Evolutionary conservation across 2,113 vertebrate genomes (phyloP), one percentile per base, ranked within the genome.

Genomic region (Origma solitaria): DNA sequence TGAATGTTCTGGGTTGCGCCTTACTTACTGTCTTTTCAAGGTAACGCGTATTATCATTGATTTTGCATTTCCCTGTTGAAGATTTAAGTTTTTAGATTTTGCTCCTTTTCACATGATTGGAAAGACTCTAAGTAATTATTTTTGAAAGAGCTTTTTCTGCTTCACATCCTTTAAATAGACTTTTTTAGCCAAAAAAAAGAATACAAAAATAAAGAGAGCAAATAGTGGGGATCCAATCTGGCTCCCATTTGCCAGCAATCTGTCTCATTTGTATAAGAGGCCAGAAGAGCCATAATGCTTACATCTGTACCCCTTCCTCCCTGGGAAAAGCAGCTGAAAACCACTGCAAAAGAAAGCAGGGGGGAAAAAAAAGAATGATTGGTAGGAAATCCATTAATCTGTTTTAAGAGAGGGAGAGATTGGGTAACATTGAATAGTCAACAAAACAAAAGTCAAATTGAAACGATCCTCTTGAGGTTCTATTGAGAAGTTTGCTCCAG

Each of bases 91-190:
- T 85, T 88, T 66, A 47, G 22, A 51, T 70, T 85, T 82, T 58
- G 7, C 58, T 86, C 23, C 31, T 91, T 58, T 91, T 72, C 27
- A 69, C 21, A 27, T 9, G 31, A 44, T 30, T 88, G 58, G 17
- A 80, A 90, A 90, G 24, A 11, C 44, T 79, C 22, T 28, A 50
- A 45, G 28, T 90, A 92, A 93, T 95, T 92, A 81, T 75, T 92
- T 92, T 81, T 88, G 60, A 75, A 95, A 94, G 72, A 68, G 92
- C 88, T 18, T 94, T 95, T 95, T 94, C 87, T 78, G 66, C 92
- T 93, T 94, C 62, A 81, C 6, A 10, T 95, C 62, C 38, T 86
- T 73, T 70, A 82, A 89, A 91, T 65, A 10, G 33, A 61, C 15
- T 54, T 90, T 49, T 53, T 76, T 70, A 54, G 18, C 0, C 17